A percentile compares a stretch with the other conserved stretches of the same genome.
phyloP scores from a whole-genome alignment of 2,797 vertebrate genomes.

The Chloroceryle inda region DNA sequence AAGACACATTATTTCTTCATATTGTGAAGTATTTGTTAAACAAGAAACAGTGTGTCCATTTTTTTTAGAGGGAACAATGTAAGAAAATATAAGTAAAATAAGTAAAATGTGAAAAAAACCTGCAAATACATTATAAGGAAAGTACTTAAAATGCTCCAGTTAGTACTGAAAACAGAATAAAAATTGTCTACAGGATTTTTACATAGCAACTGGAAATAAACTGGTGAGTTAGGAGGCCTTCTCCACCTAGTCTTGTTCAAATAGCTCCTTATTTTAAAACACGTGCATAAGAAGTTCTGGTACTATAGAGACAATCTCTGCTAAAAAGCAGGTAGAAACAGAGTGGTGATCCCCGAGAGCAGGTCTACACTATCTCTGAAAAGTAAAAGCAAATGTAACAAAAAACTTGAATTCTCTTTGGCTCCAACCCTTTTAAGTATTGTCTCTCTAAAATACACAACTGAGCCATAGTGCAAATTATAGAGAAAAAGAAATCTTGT shows the following conservation, averaged over 20 bases:
- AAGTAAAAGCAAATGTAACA: not conserved
- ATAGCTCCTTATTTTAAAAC: not conserved
- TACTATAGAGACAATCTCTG: not conserved
- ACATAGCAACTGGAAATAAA: not conserved
- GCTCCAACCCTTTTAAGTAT: not conserved
- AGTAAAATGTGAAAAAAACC: not conserved
- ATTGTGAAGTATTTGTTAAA: not conserved
- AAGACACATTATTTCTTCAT: not conserved
- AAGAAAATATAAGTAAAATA: not conserved
- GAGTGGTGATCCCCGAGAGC: not conserved
- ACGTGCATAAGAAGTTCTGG: not conserved
- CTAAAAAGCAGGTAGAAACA: not conserved
- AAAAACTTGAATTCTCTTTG: not conserved
- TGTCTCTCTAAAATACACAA: not conserved
- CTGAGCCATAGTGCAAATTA: not conserved
- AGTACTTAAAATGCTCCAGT: not conserved
- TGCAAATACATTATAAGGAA: not conserved
- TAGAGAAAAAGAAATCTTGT: not conserved
- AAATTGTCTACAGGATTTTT: not conserved
- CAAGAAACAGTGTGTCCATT: not conserved
- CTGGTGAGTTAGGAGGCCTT: not conserved
- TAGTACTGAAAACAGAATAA: not conserved
- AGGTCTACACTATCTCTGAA: not conserved
- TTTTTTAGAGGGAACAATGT: not conserved
- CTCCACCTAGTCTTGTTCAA: not conserved